Base-by-base conservation (phyloP, 1,140 invertebrate genomes). In the Lycorma delicatula region DNA sequence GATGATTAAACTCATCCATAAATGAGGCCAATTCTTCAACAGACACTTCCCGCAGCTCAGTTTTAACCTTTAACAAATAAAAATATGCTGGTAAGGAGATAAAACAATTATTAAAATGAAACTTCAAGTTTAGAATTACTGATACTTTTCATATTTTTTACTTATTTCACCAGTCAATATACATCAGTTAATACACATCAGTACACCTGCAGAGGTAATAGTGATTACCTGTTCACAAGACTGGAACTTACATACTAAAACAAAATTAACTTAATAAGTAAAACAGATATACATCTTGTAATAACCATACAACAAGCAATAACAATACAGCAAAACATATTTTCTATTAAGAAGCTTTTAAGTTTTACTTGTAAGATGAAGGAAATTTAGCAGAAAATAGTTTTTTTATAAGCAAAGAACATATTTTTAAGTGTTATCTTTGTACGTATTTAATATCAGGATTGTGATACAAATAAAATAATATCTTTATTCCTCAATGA, bases 1-100 rank as follows among this genome's bases (percentile, higher is more conserved):
- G 88, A 71, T 93, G 88, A 70, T 96, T 95, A 67, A 97, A 95
- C 57, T 94, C 89, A 70, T 97, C 93, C 72, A 97, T 85, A 69
- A 97, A 97, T 25, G 81, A 75, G 18, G 85, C 87, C 52, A 95
- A 81, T 67, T 96, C 91, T 67, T 97, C 93, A 46, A 87, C 80
- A n/a, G 91, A 87, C 31, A 91, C 86, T 74, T 97, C 93, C 12
- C 91, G 80, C 13, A 97, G 71, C 66, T 98, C 94, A 6, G 89
- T 93, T 69, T 89, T 91, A 1, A 75, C 71, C 72, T 74, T 47
- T 4, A 67, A 61, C 18, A 50, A 52, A 52, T 41, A 38, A 54
- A 34, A 49, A 20, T 28, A 49, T 16, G 13, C 20, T 51, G 20
- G n/a, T 12, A n/a, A 18, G 25, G 47, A 49, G 12, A 25, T 22